Percentiles rank a stretch among this genome's conserved stretches.
phyloP scores from a whole-genome alignment of 2,797 vertebrate species.

The Bovichtus variegatus region DNA sequence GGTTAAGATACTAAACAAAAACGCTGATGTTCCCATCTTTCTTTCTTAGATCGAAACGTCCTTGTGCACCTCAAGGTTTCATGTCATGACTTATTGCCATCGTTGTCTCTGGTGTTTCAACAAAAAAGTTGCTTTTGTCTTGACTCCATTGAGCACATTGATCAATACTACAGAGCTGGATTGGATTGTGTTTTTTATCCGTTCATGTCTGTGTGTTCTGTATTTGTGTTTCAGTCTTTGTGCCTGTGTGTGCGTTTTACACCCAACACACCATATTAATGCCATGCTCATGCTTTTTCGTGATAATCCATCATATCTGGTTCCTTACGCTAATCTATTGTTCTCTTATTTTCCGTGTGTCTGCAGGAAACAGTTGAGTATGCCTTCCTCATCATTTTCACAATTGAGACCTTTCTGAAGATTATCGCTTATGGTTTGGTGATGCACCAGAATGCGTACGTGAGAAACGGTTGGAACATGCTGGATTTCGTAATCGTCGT shows the following conservation, averaged over 20 bases:
- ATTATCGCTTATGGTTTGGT: conserved; percentile 98
- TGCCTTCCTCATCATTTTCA: conserved; percentile 99
- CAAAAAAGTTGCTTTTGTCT: neutral
- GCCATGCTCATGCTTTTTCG: neutral
- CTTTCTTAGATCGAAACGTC: neutral
- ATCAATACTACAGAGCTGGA: neutral
- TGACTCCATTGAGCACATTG: neutral
- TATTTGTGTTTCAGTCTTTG: conserved; percentile 2
- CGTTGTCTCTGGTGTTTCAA: too few species aligned
- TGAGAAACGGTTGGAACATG: conserved; percentile 99
- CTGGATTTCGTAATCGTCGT: conserved; percentile 99
- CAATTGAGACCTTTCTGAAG: conserved; percentile 99
- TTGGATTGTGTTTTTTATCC: neutral
- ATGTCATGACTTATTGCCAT: too few species aligned
- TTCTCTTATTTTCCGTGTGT: conserved; percentile 56
- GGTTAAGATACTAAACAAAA: neutral
- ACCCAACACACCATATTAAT: neutral
- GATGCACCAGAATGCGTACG: conserved; percentile 97
- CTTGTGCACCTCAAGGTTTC: neutral
- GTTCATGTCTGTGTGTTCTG: neutral
- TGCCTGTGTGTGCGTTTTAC: neutral
- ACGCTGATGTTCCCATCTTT: neutral
- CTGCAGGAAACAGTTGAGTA: conserved; percentile 99
- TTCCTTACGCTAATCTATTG: neutral
- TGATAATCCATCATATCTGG: neutral